phyloP scores from a whole-genome alignment of 2,797 vertebrate genomes.

The Pantherophis alleghaniensis region DNA sequence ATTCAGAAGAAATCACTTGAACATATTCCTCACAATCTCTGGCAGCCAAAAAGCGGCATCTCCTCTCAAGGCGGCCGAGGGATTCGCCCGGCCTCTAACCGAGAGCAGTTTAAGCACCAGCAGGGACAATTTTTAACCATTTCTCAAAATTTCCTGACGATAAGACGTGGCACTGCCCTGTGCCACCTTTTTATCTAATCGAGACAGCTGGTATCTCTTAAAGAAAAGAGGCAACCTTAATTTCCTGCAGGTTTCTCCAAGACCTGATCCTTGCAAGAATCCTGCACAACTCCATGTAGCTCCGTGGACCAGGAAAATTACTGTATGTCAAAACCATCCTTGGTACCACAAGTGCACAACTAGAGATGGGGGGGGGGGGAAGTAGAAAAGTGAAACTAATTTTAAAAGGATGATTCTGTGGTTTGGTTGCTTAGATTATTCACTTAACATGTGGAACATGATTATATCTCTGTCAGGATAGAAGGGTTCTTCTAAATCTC shows the following conservation, averaged over 20 bases:
- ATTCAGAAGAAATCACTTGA: slow-evolving; percentile 56
- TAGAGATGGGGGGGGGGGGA: background rate
- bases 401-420: background rate
- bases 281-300: background rate
- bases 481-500: background rate
- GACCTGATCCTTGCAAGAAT: background rate
- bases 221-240: background rate
- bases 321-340: background rate
- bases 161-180: slow-evolving; percentile 57
- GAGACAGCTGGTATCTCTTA: background rate
- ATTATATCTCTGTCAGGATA: background rate
- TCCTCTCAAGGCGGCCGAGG: slow-evolving; percentile 42
- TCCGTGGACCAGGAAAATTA: fast-evolving
- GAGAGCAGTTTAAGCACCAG: slow-evolving; percentile 52
- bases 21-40: slow-evolving; percentile 42
- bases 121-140: slow-evolving; percentile 45
- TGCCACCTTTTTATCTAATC: slow-evolving; percentile 32
- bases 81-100: background rate
- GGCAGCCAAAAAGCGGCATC: background rate
- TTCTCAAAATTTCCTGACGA: slow-evolving; percentile 53
- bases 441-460: fast-evolving
- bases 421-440: background rate
- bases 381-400: background rate
- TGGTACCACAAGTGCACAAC: background rate
- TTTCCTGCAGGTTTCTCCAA: background rate